Percentiles rank a stretch among this genome's conserved stretches.
Evolutionary conservation across 2,888 invertebrate species (phyloP).

Genomic region (Rhyacophila evoluta): DNA sequence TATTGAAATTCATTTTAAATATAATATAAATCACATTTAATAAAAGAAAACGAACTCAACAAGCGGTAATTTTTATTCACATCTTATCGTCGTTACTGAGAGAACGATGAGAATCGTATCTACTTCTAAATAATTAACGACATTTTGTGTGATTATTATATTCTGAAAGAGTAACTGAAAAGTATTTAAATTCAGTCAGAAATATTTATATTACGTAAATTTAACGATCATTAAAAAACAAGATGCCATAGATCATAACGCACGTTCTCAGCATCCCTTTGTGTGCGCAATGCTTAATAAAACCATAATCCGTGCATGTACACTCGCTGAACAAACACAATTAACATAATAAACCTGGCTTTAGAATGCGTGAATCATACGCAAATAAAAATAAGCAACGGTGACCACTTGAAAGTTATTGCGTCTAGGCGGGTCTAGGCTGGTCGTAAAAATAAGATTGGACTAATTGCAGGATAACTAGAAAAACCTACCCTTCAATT

Average conservation of each 20-base stretch:
- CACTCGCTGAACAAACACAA: slow-evolving; percentile 46
- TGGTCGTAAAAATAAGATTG: slow-evolving; percentile 28
- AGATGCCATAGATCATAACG: neutral
- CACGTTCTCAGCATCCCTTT: slow-evolving; percentile 3
- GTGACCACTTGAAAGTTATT: slow-evolving; percentile 37
- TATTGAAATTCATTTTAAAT: no score
- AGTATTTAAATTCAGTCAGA: no score
- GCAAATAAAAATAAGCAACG: neutral
- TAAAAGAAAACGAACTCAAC: no score
- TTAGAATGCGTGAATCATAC: slow-evolving; percentile 4
- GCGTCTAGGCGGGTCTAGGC: slow-evolving; percentile 26
- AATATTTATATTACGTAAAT: neutral
- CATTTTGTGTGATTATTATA: no score
- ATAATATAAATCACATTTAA: no score
- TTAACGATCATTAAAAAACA: slow-evolving; percentile 8
- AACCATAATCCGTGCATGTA: neutral
- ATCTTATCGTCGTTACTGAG: no score
- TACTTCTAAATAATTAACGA: no score
- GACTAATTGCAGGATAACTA: slow-evolving; percentile 51
- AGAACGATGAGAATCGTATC: no score
- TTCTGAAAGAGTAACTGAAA: no score
- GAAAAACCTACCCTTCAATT: slow-evolving; percentile 30
- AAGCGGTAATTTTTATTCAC: no score
- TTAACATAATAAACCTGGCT: slow-evolving; percentile 50
- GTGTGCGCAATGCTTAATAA: neutral